phyloP scores from a whole-genome alignment of 2,888 invertebrate species.

The Lysandra bellargus region DNA sequence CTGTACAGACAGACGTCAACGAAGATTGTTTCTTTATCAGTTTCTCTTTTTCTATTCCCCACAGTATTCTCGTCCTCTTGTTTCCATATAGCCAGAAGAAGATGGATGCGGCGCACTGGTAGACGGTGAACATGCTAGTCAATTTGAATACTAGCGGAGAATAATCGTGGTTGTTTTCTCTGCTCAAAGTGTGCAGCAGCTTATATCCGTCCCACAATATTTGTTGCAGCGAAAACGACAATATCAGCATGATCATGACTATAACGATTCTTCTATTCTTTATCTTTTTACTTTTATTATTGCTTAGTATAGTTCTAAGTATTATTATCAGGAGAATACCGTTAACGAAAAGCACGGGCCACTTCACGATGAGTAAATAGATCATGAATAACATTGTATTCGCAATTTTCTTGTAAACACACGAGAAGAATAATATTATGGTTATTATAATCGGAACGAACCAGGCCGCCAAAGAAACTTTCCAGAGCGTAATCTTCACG shows the following conservation, averaged over 20 bases:
- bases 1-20: not conserved
- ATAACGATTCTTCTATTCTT: conserved; percentile 54
- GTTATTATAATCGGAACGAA: conserved; percentile 49
- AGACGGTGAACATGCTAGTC: conserved; percentile 49
- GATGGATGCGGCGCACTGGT: conserved; percentile 62
- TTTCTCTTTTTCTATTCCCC: conserved; percentile 45
- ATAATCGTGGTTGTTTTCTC: conserved; percentile 38
- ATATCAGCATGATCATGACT: conserved; percentile 60
- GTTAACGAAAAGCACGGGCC: conserved; percentile 61
- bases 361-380: conserved; percentile 56
- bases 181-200: conserved; percentile 47
- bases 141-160: conserved; percentile 41
- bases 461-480: conserved; percentile 57
- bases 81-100: conserved; percentile 71
- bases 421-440: conserved; percentile 44
- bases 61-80: conserved; percentile 58
- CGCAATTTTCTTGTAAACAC: conserved; percentile 39
- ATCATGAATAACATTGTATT: conserved; percentile 44
- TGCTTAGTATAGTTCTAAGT: conserved; percentile 53
- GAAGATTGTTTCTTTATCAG: conserved; percentile 12
- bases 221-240: conserved; percentile 65
- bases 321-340: conserved; percentile 55
- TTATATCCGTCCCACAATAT: conserved; percentile 56
- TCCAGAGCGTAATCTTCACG: conserved; percentile 48
- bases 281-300: conserved; percentile 50